phyloP scores from a whole-genome alignment of 2,113 vertebrate species.

The Gobio gobio region DNA sequence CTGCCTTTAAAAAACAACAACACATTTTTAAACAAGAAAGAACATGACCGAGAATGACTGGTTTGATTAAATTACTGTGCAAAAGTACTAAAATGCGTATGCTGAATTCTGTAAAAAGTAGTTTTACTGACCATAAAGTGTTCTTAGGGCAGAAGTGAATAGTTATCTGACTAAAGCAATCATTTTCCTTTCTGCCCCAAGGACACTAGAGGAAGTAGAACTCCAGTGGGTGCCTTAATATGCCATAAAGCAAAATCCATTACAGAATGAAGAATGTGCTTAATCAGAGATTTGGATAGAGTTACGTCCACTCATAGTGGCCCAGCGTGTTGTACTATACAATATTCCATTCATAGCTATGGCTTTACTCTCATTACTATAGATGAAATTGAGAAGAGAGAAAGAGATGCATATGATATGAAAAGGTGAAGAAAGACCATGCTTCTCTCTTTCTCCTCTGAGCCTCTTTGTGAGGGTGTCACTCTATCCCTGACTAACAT shows the following conservation, averaged over 20 bases:
- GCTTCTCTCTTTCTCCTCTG: not conserved
- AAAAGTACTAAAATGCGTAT: not conserved
- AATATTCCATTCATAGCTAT: constrained; percentile 3
- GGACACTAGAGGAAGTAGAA: not conserved
- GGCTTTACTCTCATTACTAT: constrained; percentile 27
- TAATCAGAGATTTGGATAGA: constrained; percentile 30
- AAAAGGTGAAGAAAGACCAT: constrained; percentile 20
- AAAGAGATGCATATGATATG: constrained; percentile 3
- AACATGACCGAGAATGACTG: not conserved
- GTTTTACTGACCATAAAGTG: constrained; percentile 3
- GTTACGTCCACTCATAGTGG: not conserved
- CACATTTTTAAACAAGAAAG: not conserved
- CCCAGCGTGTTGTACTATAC: not conserved
- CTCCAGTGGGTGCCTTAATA: not conserved
- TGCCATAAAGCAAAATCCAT: constrained; percentile 25
- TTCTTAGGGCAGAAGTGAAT: not conserved
- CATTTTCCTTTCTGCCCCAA: not conserved
- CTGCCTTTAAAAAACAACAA: not conserved
- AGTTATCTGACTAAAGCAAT: not conserved
- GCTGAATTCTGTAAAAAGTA: not conserved
- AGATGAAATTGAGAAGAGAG: constrained; percentile 12
- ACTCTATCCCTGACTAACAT: constrained; percentile 7
- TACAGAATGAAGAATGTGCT: constrained; percentile 3
- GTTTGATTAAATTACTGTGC: not conserved
- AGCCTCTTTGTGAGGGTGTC: not conserved